Evolutionary conservation across 2,113 vertebrate genomes (phyloP).

Genomic region (Salvator merianae): DNA sequence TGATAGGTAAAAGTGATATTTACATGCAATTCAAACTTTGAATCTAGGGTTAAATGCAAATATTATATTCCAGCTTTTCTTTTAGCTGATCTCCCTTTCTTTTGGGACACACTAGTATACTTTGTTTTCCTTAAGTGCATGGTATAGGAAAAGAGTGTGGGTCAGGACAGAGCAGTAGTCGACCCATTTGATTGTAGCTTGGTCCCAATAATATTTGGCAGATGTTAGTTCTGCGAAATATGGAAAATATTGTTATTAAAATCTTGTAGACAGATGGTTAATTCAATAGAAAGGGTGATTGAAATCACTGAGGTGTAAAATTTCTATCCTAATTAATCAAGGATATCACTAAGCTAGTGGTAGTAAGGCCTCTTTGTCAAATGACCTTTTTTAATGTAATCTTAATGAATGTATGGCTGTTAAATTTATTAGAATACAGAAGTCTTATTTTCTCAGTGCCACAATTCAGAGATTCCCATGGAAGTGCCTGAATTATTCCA

Average conservation of each 20-base stretch:
- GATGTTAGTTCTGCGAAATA: neutral
- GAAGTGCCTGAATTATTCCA: neutral
- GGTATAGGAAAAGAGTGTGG: constrained; percentile 27
- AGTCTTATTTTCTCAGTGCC: neutral
- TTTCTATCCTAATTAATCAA: constrained; percentile 17
- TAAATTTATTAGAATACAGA: neutral
- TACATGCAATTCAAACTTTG: neutral
- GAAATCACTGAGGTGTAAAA: constrained; percentile 54
- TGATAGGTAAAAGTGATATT: neutral
- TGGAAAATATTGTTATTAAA: constrained; percentile 42
- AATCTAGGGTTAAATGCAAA: constrained; percentile 37
- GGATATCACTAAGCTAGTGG: constrained; percentile 25
- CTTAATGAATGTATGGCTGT: neutral
- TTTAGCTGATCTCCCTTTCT: constrained; percentile 34
- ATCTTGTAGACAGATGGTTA: constrained; percentile 61
- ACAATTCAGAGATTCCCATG: too few relatives aligned
- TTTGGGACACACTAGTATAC: constrained; percentile 40
- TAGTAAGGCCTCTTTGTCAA: too few relatives aligned
- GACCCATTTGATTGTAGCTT: constrained; percentile 45
- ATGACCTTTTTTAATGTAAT: neutral
- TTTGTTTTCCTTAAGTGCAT: constrained; percentile 44
- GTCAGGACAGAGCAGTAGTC: constrained; percentile 45
- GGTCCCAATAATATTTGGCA: constrained; percentile 29
- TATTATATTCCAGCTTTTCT: constrained; percentile 47
- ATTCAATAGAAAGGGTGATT: constrained; percentile 37